phyloP scores from a whole-genome alignment of 2,113 vertebrate genomes.

The Nematolebias whitei region DNA sequence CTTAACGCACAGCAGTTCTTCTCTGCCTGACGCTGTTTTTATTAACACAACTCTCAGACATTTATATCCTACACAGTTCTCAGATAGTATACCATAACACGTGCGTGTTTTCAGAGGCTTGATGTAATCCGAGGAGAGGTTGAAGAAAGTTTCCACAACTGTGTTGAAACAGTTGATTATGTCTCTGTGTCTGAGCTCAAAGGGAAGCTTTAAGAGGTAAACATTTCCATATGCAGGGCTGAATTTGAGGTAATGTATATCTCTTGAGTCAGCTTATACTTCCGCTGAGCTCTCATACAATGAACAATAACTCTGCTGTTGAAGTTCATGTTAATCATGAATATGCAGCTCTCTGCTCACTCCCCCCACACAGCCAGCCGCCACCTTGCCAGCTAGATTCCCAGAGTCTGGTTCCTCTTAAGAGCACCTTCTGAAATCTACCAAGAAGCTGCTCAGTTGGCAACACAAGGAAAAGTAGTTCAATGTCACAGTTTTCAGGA shows the following conservation, averaged over 20 bases:
- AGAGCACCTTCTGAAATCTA: conserved; percentile 54
- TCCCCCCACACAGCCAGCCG: not conserved
- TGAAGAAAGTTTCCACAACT: conserved; percentile 69
- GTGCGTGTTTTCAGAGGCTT: conserved; percentile 63
- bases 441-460: conserved; percentile 26
- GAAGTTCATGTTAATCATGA: conserved; percentile 76
- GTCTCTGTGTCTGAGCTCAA: conserved; percentile 71
- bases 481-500: conserved; percentile 4
- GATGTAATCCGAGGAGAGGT: conserved; percentile 70
- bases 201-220: conserved; percentile 73
- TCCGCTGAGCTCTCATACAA: conserved; percentile 74
- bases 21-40: conserved; percentile 69
- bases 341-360: conserved; percentile 64
- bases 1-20: conserved; percentile 54
- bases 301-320: conserved; percentile 81
- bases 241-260: conserved; percentile 75
- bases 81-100: conserved; percentile 72
- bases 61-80: conserved; percentile 62
- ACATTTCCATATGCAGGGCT: conserved; percentile 80
- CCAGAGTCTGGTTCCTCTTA: conserved; percentile 61
- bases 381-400: conserved; percentile 40
- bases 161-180: conserved; percentile 74
- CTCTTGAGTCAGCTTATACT: conserved; percentile 69
- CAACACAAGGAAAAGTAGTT: conserved; percentile 27
- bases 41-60: conserved; percentile 66